phyloP scores from a whole-genome alignment of 2,797 vertebrate genomes.

The Nothura maculosa region DNA sequence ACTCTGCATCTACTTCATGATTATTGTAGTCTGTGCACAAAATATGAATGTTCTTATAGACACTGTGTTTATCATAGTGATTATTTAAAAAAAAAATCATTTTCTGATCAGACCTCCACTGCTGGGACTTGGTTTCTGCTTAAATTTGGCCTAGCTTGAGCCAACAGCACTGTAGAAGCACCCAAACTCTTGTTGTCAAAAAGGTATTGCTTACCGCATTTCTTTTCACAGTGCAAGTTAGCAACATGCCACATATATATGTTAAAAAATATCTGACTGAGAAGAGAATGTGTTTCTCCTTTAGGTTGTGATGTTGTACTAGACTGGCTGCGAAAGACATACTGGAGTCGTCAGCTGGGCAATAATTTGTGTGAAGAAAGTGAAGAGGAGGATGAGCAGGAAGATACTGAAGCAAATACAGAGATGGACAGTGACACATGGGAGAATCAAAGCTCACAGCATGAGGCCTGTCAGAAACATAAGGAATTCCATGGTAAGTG shows the following conservation, averaged over 20 bases:
- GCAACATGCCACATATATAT: accelerated
- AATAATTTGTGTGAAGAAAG: conserved; percentile 77
- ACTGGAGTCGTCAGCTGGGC: conserved; percentile 93
- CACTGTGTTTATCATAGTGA: not conserved
- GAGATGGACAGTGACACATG: conserved; percentile 35
- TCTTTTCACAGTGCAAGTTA: not conserved
- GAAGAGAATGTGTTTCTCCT: not conserved
- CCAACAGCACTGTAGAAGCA: accelerated
- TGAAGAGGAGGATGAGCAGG: conserved; percentile 41
- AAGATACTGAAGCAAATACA: conserved; percentile 8
- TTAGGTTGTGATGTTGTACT: conserved; percentile 89
- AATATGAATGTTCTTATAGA: not conserved
- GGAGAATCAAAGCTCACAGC: conserved; percentile 44
- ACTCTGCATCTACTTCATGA: not conserved
- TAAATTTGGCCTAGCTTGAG: not conserved
- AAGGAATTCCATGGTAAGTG: conserved; percentile 86
- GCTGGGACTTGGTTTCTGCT: not conserved
- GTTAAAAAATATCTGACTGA: not conserved
- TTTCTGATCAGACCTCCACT: not conserved
- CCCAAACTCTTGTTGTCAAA: not conserved
- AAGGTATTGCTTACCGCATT: not conserved
- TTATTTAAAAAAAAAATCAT: not conserved
- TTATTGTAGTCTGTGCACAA: not conserved
- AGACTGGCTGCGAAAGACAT: conserved; percentile 93
- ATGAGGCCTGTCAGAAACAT: conserved; percentile 77